A percentile compares a stretch with the other conserved stretches of the same genome.
phyloP scores from a whole-genome alignment of 2,888 invertebrate genomes.

The Eilema depressum region DNA sequence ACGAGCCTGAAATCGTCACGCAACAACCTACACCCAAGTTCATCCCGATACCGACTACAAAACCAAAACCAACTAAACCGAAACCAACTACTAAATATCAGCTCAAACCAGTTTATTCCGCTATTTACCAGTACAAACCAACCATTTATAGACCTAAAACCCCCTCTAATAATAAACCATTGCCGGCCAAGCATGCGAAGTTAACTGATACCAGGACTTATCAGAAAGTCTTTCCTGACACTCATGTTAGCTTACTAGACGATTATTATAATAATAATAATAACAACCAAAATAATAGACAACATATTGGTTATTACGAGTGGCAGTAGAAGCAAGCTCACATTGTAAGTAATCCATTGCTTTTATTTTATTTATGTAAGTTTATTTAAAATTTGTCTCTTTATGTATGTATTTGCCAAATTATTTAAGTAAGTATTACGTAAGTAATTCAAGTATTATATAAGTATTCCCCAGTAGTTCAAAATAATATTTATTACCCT shows the following conservation, averaged over 20 bases:
- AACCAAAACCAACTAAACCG: conserved; percentile 46
- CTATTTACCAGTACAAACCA: conserved; percentile 34
- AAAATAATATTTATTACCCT: not conserved
- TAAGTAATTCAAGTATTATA: too few species aligned
- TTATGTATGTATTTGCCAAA: conserved; percentile 8
- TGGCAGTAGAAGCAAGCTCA: conserved; percentile 51
- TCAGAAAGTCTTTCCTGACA: conserved; percentile 54
- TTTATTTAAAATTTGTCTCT: not conserved
- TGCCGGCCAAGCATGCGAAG: conserved; percentile 35
- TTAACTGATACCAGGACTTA: conserved; percentile 40
- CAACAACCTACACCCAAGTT: conserved; percentile 43
- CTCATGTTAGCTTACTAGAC: conserved; percentile 55
- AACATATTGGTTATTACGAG: conserved; percentile 44
- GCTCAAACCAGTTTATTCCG: conserved; percentile 42
- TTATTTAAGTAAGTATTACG: not conserved
- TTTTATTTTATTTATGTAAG: conserved; percentile 21
- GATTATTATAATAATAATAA: conserved; percentile 51
- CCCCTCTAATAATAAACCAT: conserved; percentile 18
- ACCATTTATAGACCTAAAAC: conserved; percentile 22
- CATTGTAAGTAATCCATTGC: conserved; percentile 41
- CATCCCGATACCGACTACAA: conserved; percentile 46
- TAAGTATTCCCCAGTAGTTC: not conserved
- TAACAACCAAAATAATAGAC: conserved; percentile 33
- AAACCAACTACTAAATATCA: conserved; percentile 43
- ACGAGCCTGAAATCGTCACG: conserved; percentile 13